These are phyloP conservation scores for Alexandromys fortis DNA, from an alignment of 2,113 vertebrate species.

Conservation along the genomic window DNA sequence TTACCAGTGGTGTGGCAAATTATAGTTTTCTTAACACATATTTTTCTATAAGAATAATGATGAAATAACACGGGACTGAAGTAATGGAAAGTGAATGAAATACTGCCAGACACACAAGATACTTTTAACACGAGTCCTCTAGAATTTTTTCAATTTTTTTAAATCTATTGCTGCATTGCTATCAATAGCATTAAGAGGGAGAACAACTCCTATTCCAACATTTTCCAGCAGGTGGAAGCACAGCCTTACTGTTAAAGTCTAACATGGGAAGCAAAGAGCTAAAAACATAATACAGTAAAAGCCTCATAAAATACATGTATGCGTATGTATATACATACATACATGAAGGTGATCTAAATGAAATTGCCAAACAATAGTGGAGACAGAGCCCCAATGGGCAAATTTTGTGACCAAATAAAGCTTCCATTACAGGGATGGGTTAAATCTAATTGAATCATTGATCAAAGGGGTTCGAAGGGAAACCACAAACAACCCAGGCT, in stretches of 20 bases:
- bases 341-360: too few species aligned
- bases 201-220: not conserved
- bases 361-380: too few species aligned
- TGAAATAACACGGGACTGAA: not conserved
- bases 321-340: too few species aligned
- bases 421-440: too few species aligned
- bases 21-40: not conserved
- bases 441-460: too few species aligned
- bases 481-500: too few species aligned
- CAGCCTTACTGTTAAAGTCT: not conserved
- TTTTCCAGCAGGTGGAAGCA: slow-evolving; percentile 63
- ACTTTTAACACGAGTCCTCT: slow-evolving; percentile 15
- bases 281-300: not conserved
- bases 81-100: not conserved
- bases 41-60: not conserved
- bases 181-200: not conserved
- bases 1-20: not conserved
- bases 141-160: not conserved
- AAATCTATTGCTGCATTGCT: not conserved
- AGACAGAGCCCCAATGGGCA: too few species aligned
- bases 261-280: fast-evolving
- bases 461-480: too few species aligned
- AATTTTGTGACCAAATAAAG: too few species aligned
- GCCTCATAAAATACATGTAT: too few species aligned
- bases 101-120: not conserved